Evolutionary conservation across 2,797 vertebrate species (phyloP), one percentile per base, ranked within the genome.

Genomic region (Pipistrellus pipistrellus): DNA sequence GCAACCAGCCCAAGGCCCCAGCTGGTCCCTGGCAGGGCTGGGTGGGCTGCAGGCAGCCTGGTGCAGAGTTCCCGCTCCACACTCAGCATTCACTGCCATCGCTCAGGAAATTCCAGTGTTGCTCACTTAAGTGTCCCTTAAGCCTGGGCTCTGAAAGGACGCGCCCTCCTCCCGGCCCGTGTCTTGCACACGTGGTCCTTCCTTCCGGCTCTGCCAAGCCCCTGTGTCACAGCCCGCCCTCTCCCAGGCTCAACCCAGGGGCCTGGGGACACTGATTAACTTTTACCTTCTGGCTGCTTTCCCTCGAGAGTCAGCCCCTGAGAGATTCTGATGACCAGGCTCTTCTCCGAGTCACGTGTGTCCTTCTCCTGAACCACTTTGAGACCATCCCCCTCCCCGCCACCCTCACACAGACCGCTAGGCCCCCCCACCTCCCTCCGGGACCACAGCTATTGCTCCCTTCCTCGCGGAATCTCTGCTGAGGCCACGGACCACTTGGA

Each of bases 231-330:
- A 12, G 2, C 38, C 77, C 2, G 20, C 53, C 38, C 48, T 62
- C 27, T 68, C 53, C 14, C 0, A 21, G n/a, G 15, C 35, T 0
- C 1, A 68, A 92, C 91, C 95, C 12, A 10, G 4, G 71, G 96
- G 91, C 91, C 81, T 92, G 6, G 0, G 59, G 53, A 84, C 59
- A 62, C 46, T 97, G 95, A 96, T 95, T 96, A 96, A 96, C 89
- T 95, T 92, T 95, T 97, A 95, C 84, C 84, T 73, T 73, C 90
- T 94, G 91, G 93, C 95, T 96, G 88, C 76, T 86, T 88, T 76
- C 84, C 94, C 94, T 6, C 27, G 69, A 84, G 94, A 96, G 46
- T 91, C 3, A 1, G 76, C 75, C 75, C 13, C 91, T 4, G 0
- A 87, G 86, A 96, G 89, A 81, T 96, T 94, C 55, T 35, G 88